These are phyloP conservation scores for Temnothorax curvispinosus DNA, from an alignment of 1,140 invertebrate genomes.

Conservation along the genomic window DNA sequence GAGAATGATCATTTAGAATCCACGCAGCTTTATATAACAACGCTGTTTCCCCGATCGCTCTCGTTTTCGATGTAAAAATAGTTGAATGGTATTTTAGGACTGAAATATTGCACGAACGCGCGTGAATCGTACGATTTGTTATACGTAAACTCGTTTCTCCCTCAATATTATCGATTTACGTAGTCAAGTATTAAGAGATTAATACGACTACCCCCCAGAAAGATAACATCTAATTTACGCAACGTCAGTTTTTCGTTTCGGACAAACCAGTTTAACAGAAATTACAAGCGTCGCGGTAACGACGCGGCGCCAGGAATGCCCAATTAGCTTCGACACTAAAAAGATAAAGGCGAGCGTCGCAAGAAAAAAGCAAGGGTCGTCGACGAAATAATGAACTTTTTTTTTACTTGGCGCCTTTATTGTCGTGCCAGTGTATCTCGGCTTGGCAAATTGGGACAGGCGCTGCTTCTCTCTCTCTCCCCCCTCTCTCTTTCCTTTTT, in stretches of 20 bases:
- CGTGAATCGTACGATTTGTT: conserved; percentile 36
- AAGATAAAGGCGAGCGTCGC: conserved; percentile 50
- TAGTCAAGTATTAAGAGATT: conserved; percentile 58
- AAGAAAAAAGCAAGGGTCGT: conserved; percentile 58
- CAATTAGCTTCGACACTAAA: conserved; percentile 54
- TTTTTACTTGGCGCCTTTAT: conserved; percentile 57
- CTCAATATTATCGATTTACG: conserved; percentile 35
- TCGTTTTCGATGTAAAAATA: background rate
- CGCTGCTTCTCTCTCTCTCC: background rate
- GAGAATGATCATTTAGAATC: conserved; percentile 44
- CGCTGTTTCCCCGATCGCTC: background rate
- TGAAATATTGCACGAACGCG: conserved; percentile 18
- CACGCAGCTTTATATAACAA: conserved; percentile 6
- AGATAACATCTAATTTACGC: conserved; percentile 25
- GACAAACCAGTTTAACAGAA: conserved; percentile 30
- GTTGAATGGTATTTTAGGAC: background rate
- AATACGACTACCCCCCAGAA: background rate
- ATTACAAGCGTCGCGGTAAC: conserved; percentile 48
- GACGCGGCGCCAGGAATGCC: conserved; percentile 19
- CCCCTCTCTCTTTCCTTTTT: background rate
- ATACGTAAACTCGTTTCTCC: conserved; percentile 10
- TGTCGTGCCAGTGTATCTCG: conserved; percentile 23
- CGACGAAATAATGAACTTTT: conserved; percentile 51
- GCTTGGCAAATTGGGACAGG: conserved; percentile 51
- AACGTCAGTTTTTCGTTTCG: conserved; percentile 22